Evolutionary conservation across 2,797 vertebrate genomes (phyloP).

Genomic region (Ctenopoma kingsleyae): DNA sequence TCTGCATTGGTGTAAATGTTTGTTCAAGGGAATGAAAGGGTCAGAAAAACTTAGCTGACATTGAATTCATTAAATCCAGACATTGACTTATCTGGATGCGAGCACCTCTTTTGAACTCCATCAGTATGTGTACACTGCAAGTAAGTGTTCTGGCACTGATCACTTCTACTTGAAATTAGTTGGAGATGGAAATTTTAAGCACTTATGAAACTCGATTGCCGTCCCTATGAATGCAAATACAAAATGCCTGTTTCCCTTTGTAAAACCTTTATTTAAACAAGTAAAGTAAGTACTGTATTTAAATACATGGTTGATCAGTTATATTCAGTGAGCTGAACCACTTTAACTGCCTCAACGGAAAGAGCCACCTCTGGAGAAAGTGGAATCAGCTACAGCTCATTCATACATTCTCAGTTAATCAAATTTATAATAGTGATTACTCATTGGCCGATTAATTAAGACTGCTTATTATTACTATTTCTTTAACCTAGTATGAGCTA

Average conservation of each 20-base stretch:
- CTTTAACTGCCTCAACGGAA: neutral
- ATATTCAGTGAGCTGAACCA: neutral
- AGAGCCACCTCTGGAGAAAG: neutral
- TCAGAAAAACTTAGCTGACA: conserved; percentile 28
- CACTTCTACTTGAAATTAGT: neutral
- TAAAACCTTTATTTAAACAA: neutral
- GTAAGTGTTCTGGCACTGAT: conserved; percentile 14
- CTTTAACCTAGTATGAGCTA: neutral
- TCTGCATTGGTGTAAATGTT: conserved; percentile 49
- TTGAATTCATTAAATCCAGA: neutral
- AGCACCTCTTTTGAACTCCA: neutral
- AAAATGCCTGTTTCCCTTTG: neutral
- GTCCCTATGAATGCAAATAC: neutral
- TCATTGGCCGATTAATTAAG: neutral
- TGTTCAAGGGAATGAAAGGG: conserved; percentile 46
- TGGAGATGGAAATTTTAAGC: neutral
- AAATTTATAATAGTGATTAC: neutral
- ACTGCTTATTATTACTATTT: neutral
- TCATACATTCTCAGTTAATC: no score
- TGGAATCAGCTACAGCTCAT: no score
- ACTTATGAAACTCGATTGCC: neutral
- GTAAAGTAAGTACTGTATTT: no score
- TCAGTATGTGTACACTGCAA: neutral
- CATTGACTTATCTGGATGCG: conserved; percentile 36
- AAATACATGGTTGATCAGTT: neutral